Percentiles rank a stretch among this genome's conserved stretches.
These are phyloP conservation scores for Tetropium fuscum DNA, from an alignment of 2,888 invertebrate species.

Conservation along the genomic window DNA sequence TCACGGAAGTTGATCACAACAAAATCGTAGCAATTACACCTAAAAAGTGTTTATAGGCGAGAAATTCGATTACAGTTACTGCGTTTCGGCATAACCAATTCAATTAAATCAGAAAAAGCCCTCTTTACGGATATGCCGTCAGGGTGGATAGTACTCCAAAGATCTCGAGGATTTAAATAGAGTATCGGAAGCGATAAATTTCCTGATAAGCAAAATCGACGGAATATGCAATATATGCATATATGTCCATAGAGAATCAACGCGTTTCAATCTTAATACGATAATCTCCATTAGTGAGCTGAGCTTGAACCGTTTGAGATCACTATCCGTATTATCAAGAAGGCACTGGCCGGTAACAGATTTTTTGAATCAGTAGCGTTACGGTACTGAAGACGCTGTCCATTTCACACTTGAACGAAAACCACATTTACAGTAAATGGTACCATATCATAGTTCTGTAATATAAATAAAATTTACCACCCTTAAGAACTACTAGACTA, in stretches of 20 bases:
- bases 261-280: slow-evolving; percentile 3
- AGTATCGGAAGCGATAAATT: not conserved
- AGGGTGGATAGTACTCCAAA: not conserved
- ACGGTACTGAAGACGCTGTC: not conserved
- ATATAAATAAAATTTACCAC: no score
- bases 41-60: slow-evolving; percentile 2
- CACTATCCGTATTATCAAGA: slow-evolving; percentile 9
- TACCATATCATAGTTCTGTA: no score
- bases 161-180: not conserved
- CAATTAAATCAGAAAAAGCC: slow-evolving; percentile 3
- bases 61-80: slow-evolving; percentile 7
- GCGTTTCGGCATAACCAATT: not conserved
- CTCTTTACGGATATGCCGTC: not conserved
- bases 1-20: not conserved
- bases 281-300: slow-evolving; percentile 14
- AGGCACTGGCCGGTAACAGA: not conserved
- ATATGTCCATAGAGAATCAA: slow-evolving; percentile 17
- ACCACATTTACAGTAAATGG: no score
- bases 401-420: no score
- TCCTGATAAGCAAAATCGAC: slow-evolving; percentile 5
- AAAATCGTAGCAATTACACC: not conserved
- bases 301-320: slow-evolving; percentile 7
- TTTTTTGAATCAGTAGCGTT: not conserved
- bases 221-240: slow-evolving; percentile 20
- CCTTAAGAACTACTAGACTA: no score